Base-by-base conservation (phyloP, 1,140 invertebrate genomes). In the Dryas iulia region DNA sequence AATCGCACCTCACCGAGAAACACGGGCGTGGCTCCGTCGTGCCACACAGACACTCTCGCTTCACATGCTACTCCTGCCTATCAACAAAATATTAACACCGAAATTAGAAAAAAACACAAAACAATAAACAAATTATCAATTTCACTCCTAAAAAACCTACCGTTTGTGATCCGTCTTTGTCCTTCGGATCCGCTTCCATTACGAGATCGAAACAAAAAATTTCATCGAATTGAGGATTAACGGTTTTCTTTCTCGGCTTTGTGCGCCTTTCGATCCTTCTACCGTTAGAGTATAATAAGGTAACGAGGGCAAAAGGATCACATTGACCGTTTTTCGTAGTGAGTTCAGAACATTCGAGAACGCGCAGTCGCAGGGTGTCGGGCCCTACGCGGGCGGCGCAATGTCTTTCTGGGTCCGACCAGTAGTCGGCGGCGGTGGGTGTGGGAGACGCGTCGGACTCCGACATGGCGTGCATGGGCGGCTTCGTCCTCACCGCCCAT, bases 271-370 rank as follows among this genome's bases (percentile, higher is more conserved):
- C 94, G 73, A 97, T 94, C 90, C 94, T 94, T 87, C 96, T 96
- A 70, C 95, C 95, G 90, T 96, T 97, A 78, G 94, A 94, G 89
- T 97, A 97, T 28, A 94, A 92, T 56, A 98, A 94, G 28, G 95
- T 95, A 73, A 97, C 95, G 66, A 95, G 94, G 69, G 96, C 96
- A 89, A 96, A 98, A 2, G 97, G 97, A 93, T 98, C 97, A 93
- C 97, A 98, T 78, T 95, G 95, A 81, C 97, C 96, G 92, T 97
- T 97, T 83, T 96, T 97, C 69, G 97, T 95, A 62, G 97, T 96
- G 81, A 98, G 92, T 90, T 98, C 97, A 77, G 94, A 95, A 90
- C 97, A 98, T 90, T 97, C 97, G 69, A 96, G 92, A 52, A 98
- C 94, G 71, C 95, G 85, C 47, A 95, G 91, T 47, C 92, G 90